These are phyloP conservation scores for Tychaedon coryphoeus DNA, from an alignment of 2,113 vertebrate species.

Conservation along the genomic window DNA sequence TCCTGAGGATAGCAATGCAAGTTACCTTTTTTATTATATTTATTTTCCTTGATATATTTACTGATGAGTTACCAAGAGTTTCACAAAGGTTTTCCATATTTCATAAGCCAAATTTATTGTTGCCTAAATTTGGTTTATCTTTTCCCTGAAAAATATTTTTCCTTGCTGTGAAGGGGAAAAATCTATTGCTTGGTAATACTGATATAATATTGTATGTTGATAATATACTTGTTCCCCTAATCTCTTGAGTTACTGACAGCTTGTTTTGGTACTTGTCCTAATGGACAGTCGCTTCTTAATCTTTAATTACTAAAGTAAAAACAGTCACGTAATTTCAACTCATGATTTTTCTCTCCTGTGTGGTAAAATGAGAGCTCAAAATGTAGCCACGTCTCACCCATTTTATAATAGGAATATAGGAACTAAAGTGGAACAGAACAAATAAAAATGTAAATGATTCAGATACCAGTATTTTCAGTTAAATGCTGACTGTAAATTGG, in stretches of 20 bases:
- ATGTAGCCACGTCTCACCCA: neutral
- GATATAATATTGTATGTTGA: neutral
- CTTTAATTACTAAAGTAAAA: neutral
- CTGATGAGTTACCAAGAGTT: neutral
- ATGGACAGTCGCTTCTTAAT: neutral
- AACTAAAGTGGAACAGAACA: neutral
- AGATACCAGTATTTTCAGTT: neutral
- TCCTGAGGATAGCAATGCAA: constrained; percentile 81
- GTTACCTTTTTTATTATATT: neutral
- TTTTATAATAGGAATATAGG: neutral
- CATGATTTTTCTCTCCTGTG: neutral
- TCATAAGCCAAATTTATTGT: neutral
- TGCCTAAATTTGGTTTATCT: neutral
- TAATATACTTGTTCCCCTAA: neutral
- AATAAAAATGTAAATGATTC: neutral
- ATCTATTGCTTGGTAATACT: neutral
- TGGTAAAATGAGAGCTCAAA: neutral
- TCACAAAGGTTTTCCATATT: neutral
- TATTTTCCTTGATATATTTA: neutral
- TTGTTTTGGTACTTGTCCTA: neutral
- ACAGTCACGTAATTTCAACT: neutral
- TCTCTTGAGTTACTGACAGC: neutral
- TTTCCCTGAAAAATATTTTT: neutral
- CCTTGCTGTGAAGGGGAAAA: neutral
- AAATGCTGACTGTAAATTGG: neutral